These are phyloP conservation scores for Phoenoteleia sp. DNA, from an alignment of 2,888 invertebrate genomes.

Conservation along the genomic window DNA sequence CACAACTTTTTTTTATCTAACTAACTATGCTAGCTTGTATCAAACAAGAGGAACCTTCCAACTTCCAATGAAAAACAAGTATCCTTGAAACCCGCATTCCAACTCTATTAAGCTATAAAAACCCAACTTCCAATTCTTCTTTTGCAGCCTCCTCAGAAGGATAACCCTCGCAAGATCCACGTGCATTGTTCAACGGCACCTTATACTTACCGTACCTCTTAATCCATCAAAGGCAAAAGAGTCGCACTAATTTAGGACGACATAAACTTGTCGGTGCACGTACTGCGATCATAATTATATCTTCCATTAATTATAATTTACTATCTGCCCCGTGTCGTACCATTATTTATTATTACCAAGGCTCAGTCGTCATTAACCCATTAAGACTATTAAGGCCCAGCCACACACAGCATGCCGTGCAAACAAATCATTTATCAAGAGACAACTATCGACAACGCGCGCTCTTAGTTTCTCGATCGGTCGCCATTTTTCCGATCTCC, in stretches of 20 bases:
- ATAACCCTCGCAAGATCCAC: too few species aligned
- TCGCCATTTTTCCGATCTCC: constrained; percentile 38
- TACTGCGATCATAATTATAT: constrained; percentile 59
- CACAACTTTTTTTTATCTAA: too few species aligned
- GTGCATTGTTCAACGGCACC: background rate
- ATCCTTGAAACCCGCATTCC: too few species aligned
- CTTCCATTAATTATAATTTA: constrained; percentile 67
- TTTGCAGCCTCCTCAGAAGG: too few species aligned
- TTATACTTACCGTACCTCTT: background rate
- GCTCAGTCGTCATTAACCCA: constrained; percentile 60
- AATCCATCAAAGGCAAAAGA: constrained; percentile 35
- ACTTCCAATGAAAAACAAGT: too few species aligned
- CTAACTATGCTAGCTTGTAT: too few species aligned
- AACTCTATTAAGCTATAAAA: too few species aligned
- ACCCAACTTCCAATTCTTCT: constrained; percentile 51
- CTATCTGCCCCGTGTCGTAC: constrained; percentile 45
- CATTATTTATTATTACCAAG: constrained; percentile 55
- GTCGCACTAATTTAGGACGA: constrained; percentile 41
- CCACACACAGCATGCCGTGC: constrained; percentile 67
- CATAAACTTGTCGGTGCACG: constrained; percentile 54
- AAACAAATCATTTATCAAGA: constrained; percentile 68
- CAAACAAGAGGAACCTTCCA: too few species aligned
- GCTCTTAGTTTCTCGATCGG: constrained; percentile 50
- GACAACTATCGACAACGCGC: constrained; percentile 61
- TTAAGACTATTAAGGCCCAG: constrained; percentile 64